Conservation (phyloP, 2,113 vertebrate genomes). For the Lamprotornis superbus region DNA sequence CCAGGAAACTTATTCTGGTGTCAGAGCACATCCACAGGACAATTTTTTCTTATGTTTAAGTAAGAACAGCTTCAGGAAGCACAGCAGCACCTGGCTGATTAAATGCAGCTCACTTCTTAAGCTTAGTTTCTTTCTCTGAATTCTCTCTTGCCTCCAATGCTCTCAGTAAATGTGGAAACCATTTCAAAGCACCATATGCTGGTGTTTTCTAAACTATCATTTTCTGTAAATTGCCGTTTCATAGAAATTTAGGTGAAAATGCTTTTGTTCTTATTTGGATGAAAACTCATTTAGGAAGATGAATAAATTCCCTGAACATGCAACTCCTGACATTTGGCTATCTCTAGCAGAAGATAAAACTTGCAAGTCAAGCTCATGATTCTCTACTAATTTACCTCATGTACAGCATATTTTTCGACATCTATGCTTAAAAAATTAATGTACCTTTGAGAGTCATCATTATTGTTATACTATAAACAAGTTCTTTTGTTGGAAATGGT, state of each 20-base stretch:
- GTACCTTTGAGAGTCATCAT: neutral
- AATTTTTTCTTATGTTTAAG: neutral
- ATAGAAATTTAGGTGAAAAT: neutral
- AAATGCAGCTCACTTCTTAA: neutral
- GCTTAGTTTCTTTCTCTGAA: neutral
- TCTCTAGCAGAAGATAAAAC: neutral
- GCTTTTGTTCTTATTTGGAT: neutral
- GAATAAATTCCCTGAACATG: neutral
- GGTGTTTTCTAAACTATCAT: neutral
- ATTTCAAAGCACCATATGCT: slow-evolving; percentile 5
- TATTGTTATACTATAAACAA: neutral
- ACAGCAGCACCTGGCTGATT: neutral
- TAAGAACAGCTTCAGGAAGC: neutral
- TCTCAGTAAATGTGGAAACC: neutral
- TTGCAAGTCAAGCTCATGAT: neutral
- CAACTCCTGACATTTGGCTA: neutral
- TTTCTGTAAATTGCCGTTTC: slow-evolving; percentile 1
- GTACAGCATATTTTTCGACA: neutral
- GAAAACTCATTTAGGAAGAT: slow-evolving; percentile 1
- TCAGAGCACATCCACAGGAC: neutral
- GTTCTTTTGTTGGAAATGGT: neutral
- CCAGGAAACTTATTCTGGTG: neutral
- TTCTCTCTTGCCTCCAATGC: neutral
- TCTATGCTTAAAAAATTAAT: neutral
- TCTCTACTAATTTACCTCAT: neutral